Evolutionary conservation across 2,113 vertebrate species (phyloP), one percentile per base, ranked within the genome.

Genomic region (Peucedramus taeniatus): DNA sequence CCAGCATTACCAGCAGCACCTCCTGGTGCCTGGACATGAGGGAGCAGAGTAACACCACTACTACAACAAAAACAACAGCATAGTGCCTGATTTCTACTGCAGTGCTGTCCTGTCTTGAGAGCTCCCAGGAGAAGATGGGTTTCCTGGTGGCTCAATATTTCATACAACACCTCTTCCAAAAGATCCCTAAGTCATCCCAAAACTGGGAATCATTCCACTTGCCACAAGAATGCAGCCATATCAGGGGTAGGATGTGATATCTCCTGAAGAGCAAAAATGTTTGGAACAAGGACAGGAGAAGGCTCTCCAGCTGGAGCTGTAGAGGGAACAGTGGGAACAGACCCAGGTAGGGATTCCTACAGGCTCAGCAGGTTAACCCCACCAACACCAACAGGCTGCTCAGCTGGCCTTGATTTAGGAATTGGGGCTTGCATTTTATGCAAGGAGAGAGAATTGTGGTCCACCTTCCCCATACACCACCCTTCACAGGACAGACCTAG

Each of bases 21-120:
- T 96, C 87, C 89, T 96, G 59, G 71, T 75, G 92, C 90, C 37
- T 51, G 76, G 79, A 90, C 79, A 37, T 22, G 85, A 88, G 40
- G 64, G 70, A 83, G 56, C 83, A 87, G 0, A 5, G 1, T 35
- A 75, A 70, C 49, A 40, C 18, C 69, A 31, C 26, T 27, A 4
- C 17, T n/a, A 0, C 15, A 78, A 49, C 65, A 53, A 35, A 21
- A 71, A 53, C 47, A 74, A 68, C 54, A 89, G 33, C 31, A 30
- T 3, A 44, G 68, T 40, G 76, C 44, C n/a, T 56, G 31, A 75
- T 27, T 50, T 39, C 31, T n/a, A 21, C 6, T 28, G 49, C 33
- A 90, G 57, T 11, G 49, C 65, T 90, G 50, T n/a, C 60, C 64
- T 35, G 60, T 37, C 56, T 16, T 68, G 51, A 87, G 51, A 57